These are phyloP conservation scores for Catamblyrhynchus diadema DNA, from an alignment of 2,797 vertebrate genomes.

Conservation along the genomic window DNA sequence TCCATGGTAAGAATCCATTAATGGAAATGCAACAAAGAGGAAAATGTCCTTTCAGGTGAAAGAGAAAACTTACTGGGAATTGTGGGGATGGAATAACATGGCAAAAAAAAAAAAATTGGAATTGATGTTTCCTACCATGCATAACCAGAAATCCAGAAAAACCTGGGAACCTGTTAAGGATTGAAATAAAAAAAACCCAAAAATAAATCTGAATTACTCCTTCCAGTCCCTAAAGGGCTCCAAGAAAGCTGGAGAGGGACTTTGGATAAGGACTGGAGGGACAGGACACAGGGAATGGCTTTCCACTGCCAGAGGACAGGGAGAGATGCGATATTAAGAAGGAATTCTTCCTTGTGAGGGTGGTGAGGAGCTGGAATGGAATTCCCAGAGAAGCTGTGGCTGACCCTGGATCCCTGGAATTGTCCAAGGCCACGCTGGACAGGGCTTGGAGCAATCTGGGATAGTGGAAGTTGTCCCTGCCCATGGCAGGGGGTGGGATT, in stretches of 20 bases:
- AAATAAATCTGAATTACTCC: background rate
- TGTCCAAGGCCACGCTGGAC: accelerated
- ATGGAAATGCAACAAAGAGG: background rate
- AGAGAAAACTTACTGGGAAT: background rate
- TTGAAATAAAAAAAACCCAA: background rate
- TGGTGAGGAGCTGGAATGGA: accelerated
- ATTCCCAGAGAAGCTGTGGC: background rate
- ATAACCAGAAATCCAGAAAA: background rate
- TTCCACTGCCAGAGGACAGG: background rate
- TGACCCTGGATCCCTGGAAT: background rate
- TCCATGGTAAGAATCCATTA: background rate
- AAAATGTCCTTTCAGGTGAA: background rate
- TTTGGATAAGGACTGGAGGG: accelerated
- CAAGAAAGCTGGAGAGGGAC: background rate
- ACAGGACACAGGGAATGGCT: background rate
- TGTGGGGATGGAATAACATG: accelerated
- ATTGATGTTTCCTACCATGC: accelerated
- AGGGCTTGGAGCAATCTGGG: background rate
- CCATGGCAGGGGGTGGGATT: accelerated
- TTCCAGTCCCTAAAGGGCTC: background rate
- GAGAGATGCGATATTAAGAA: background rate
- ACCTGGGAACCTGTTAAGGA: accelerated
- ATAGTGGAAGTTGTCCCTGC: background rate
- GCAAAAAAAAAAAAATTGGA: background rate
- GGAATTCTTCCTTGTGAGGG: background rate